Conservation (phyloP, 2,797 vertebrate genomes). For the Notoglanidium macrostoma region DNA sequence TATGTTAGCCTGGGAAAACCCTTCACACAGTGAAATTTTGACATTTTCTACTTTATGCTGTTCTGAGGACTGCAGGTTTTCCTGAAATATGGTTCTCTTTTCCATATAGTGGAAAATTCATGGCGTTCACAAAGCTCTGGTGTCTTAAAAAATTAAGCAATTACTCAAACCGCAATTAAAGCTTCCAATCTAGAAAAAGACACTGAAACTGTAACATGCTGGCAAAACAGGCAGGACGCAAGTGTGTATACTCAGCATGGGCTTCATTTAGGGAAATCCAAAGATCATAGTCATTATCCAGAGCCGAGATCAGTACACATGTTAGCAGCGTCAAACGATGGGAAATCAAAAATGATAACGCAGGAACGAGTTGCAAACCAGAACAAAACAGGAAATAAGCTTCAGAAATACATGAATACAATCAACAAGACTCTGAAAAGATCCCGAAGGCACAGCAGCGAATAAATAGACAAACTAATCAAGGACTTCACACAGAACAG, state of each 20-base stretch:
- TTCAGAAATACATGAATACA: background rate
- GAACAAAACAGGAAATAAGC: background rate
- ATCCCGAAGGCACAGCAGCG: background rate
- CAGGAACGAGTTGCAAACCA: background rate
- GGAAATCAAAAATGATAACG: background rate
- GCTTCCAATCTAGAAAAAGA: background rate
- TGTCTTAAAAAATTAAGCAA: background rate
- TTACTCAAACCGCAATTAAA: background rate
- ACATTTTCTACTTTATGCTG: background rate
- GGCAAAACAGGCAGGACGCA: background rate
- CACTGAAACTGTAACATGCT: background rate
- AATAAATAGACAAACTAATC: background rate
- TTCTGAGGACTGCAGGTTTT: background rate
- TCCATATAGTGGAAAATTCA: background rate
- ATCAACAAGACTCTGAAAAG: background rate
- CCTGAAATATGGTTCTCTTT: background rate
- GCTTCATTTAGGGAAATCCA: background rate
- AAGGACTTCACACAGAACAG: conserved; percentile 1
- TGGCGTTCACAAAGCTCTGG: background rate
- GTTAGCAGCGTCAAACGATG: background rate
- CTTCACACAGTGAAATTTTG: background rate
- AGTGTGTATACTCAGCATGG: too few relatives aligned
- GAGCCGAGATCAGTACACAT: background rate
- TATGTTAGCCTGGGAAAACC: background rate
- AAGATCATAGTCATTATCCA: background rate